Evolutionary conservation across 2,797 vertebrate species (phyloP).

Genomic region (Zenarchopterus dispar): DNA sequence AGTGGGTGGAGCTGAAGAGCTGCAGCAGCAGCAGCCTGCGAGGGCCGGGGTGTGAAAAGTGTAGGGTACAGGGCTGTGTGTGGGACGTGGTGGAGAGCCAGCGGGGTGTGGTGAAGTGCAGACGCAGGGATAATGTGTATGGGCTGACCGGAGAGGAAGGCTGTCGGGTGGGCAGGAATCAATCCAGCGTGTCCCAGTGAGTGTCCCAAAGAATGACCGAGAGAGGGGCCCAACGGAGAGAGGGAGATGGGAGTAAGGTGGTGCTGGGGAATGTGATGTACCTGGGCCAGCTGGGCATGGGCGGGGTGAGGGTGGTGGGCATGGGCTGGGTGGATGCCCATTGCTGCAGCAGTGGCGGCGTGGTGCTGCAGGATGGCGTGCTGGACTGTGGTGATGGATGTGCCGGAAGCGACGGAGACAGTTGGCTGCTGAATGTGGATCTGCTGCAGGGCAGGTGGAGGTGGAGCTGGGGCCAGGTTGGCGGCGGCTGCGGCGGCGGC

Average conservation of each 20-base stretch:
- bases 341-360: conserved; percentile 88
- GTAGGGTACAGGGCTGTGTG: conserved; percentile 94
- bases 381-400: conserved; percentile 94
- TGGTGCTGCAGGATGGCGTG: conserved; percentile 97
- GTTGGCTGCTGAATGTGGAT: conserved; percentile 97
- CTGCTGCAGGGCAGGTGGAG: conserved; percentile 88
- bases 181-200: conserved; percentile 91
- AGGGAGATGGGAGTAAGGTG: conserved; percentile 94
- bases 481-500: conserved; percentile 80
- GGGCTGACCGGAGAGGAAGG: conserved; percentile 95
- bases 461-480: conserved; percentile 76
- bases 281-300: conserved; percentile 92
- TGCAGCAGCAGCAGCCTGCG: conserved; percentile 89
- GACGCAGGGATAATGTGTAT: conserved; percentile 98
- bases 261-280: conserved; percentile 96
- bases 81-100: conserved; percentile 94
- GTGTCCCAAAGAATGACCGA: conserved; percentile 92
- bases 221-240: conserved; percentile 90
- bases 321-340: conserved; percentile 89
- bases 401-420: conserved; percentile 86
- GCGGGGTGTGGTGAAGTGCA: conserved; percentile 92
- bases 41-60: conserved; percentile 88
- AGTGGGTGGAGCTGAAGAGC: conserved; percentile 96
- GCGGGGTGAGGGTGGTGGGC: conserved; percentile 89
- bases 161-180: conserved; percentile 93